A percentile compares a stretch with the other conserved stretches of the same genome.
phyloP scores from a whole-genome alignment of 2,113 vertebrate genomes.

The Abramis brama region DNA sequence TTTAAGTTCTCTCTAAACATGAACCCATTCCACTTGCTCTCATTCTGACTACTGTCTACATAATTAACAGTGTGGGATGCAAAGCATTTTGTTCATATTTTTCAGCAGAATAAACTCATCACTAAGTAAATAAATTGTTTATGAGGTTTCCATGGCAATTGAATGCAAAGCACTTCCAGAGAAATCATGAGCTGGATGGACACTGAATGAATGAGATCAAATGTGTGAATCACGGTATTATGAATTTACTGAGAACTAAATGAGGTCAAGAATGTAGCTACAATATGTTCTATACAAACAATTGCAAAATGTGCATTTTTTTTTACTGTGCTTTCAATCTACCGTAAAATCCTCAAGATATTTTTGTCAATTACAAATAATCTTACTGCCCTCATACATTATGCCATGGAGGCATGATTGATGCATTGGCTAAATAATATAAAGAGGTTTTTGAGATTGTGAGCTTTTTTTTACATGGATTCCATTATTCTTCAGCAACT shows the following conservation, averaged over 20 bases:
- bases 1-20: constrained; percentile 17
- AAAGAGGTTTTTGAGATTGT: background rate
- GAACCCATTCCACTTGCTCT: background rate
- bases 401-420: background rate
- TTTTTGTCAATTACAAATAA: background rate
- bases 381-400: background rate
- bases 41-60: constrained; percentile 25
- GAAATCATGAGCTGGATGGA: constrained; percentile 12
- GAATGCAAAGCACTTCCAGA: constrained; percentile 55
- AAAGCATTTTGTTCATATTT: constrained; percentile 52
- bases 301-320: constrained; percentile 66
- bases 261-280: constrained; percentile 57
- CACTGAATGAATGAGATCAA: constrained; percentile 60
- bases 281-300: constrained; percentile 44
- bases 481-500: background rate
- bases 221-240: constrained; percentile 44
- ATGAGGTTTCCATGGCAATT: constrained; percentile 66
- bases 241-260: constrained; percentile 63
- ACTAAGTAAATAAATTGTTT: constrained; percentile 41
- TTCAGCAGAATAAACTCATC: constrained; percentile 3
- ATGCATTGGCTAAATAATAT: background rate
- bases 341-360: background rate
- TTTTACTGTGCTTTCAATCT: background rate
- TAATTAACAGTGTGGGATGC: constrained; percentile 20
- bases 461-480: background rate